Base-by-base conservation (phyloP, 2,797 vertebrate genomes). In the Mormyrus hasselquistii region DNA sequence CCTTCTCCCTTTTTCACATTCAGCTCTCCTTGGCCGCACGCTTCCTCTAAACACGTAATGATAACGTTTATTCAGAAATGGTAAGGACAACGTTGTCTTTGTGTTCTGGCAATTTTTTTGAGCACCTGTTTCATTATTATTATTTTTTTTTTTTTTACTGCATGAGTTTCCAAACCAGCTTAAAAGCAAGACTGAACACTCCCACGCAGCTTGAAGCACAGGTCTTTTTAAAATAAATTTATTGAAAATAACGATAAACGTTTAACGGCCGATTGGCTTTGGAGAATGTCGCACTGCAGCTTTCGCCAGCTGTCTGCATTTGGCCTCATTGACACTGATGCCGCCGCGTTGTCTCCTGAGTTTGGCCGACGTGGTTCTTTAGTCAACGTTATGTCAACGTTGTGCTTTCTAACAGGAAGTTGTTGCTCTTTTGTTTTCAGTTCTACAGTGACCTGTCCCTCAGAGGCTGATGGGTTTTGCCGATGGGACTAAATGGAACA, bases 1-100 rank as follows among this genome's bases (percentile, higher is more conserved):
- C 94, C 94, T 79, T 96, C 95, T 96, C 91, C 96, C 94, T 96
- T 93, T 96, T 95, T 95, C 95, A 96, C 92, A 96, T 97, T 97
- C 95, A 97, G 97, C 98, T 97, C 95, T 94, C 95, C 94, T 94
- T 94, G 93, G 95, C 96, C 94, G 95, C 96, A 96, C 94, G 96
- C 96, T 95, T 97, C 96, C 94, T 95, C 96, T 97, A 97, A 97
- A 97, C 96, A 94, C 96, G 91, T 98, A 96, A 95, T 97, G 93
- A 93, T 97, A 96, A 97, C 96, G 97, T 95, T 97, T 96, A 96
- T 97, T 95, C 96, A 96, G 96, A 96, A 97, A 95, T 98, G 96
- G 96, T 98, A 97, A 98, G 96, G 93, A 96, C 91, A 94, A 95
- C 90, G 92, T 94, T 91, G 85, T 94, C 89, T 94, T 93, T 95